Evolutionary conservation across 1,140 invertebrate species (phyloP).

Genomic region (Polyergus mexicanus): DNA sequence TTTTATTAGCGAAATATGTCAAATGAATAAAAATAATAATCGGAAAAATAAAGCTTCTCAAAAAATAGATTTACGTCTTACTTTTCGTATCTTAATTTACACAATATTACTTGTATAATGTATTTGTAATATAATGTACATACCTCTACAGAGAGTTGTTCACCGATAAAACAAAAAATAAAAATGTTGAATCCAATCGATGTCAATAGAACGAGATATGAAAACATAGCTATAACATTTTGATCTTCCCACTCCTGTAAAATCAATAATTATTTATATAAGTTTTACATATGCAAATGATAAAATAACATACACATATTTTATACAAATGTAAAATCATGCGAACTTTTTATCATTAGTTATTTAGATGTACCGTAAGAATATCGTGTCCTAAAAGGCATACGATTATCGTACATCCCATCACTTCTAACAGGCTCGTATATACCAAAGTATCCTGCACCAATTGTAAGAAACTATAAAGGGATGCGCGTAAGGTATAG

Average conservation of each 20-base stretch:
- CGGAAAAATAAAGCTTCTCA: neutral
- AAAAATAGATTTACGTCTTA: neutral
- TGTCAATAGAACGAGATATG: constrained; percentile 54
- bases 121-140: neutral
- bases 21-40: neutral
- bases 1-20: neutral
- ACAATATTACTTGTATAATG: neutral
- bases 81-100: neutral
- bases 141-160: constrained; percentile 62
- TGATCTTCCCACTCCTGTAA: constrained; percentile 60
- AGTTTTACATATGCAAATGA: neutral
- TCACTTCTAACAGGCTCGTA: constrained; percentile 77
- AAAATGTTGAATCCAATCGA: constrained; percentile 72
- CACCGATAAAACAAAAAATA: constrained; percentile 72
- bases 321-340: neutral
- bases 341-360: neutral
- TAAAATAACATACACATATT: neutral
- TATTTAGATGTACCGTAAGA: constrained; percentile 31
- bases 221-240: constrained; percentile 46
- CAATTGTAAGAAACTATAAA: constrained; percentile 72
- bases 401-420: constrained; percentile 76
- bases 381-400: constrained; percentile 39
- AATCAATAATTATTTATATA: neutral
- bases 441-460: constrained; percentile 74
- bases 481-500: constrained; percentile 25